These are phyloP conservation scores for Xiphias gladius DNA, from an alignment of 2,113 vertebrate genomes.

Conservation along the genomic window DNA sequence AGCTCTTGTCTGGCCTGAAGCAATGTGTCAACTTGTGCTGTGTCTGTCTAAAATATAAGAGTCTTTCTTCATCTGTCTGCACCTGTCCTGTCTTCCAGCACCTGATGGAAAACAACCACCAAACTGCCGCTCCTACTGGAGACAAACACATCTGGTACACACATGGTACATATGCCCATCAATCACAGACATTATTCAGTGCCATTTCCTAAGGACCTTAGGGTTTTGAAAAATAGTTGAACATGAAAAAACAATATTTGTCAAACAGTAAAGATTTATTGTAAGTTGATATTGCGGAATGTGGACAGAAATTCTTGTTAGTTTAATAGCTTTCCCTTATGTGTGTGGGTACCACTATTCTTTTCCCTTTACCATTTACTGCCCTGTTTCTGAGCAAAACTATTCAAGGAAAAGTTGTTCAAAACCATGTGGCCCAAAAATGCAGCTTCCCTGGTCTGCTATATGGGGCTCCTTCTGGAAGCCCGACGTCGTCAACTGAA, in stretches of 20 bases:
- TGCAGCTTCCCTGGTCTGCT: slow-evolving; percentile 24
- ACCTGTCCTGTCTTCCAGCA: not conserved
- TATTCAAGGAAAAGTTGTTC: slow-evolving; percentile 46
- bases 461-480: slow-evolving; percentile 23
- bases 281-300: not conserved
- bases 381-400: slow-evolving; percentile 32
- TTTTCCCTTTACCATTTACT: slow-evolving; percentile 22
- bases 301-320: not conserved
- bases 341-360: slow-evolving; percentile 23
- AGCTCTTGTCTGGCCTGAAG: not conserved
- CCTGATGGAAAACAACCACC: slow-evolving; percentile 52
- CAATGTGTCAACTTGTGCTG: not conserved
- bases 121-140: slow-evolving; percentile 27
- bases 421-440: slow-evolving; percentile 64
- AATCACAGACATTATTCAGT: slow-evolving; percentile 13
- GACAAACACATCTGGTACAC: slow-evolving; percentile 57
- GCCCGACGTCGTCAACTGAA: not conserved
- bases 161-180: slow-evolving; percentile 23
- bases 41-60: slow-evolving; percentile 13
- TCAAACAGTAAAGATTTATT: not conserved
- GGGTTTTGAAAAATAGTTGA: not conserved
- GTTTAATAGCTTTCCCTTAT: not conserved
- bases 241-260: not conserved
- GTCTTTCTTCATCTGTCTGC: slow-evolving; percentile 39
- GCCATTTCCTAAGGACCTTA: not conserved